phyloP scores from a whole-genome alignment of 2,888 invertebrate genomes.

The Notocelia uddmanniana region DNA sequence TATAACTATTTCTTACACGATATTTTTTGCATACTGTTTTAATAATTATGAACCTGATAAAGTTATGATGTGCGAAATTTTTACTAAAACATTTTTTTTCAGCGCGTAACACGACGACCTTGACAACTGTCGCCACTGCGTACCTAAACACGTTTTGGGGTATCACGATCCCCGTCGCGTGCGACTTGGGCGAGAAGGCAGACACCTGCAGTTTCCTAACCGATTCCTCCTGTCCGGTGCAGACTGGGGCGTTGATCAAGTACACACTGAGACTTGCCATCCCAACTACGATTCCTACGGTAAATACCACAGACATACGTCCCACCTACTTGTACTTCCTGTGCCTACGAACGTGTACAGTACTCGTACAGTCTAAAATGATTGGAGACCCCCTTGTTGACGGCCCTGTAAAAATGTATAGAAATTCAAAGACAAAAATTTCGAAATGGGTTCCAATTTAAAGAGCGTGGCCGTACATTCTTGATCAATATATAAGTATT shows the following conservation, averaged over 20 bases:
- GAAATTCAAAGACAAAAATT: too few species aligned
- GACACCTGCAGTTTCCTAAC: neutral
- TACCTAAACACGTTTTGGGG: neutral
- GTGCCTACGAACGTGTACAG: too few species aligned
- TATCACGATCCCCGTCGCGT: neutral
- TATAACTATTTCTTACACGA: too few species aligned
- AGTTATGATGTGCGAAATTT: too few species aligned
- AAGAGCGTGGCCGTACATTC: too few species aligned
- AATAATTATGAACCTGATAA: neutral
- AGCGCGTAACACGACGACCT: neutral
- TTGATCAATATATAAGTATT: too few species aligned
- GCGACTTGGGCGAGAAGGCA: neutral
- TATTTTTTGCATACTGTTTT: too few species aligned
- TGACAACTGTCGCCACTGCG: neutral
- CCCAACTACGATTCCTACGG: neutral
- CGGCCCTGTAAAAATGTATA: too few species aligned
- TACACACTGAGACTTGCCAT: neutral
- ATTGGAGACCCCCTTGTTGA: too few species aligned
- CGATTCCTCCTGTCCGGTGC: neutral
- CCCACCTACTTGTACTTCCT: too few species aligned
- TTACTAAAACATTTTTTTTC: neutral
- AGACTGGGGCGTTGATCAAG: neutral
- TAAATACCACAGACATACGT: neutral
- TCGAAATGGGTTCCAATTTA: too few species aligned
- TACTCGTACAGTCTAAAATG: too few species aligned